Evolutionary conservation across 2,113 vertebrate species (phyloP), one percentile per base, ranked within the genome.

Genomic region (Calidris pygmaea): DNA sequence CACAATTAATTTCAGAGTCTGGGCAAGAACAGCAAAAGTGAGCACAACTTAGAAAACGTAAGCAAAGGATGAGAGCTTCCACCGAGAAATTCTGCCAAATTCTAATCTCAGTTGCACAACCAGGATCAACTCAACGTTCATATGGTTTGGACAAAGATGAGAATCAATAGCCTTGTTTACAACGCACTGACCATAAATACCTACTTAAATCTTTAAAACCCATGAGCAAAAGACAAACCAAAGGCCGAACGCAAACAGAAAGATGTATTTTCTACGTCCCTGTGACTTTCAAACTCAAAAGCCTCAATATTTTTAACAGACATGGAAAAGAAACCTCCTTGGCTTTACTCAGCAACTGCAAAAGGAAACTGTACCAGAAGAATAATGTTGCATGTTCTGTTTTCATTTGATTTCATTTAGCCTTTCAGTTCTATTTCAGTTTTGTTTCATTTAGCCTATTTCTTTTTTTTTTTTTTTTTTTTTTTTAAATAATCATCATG

Each of bases 371-470:
- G 74, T 87, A 95, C 70, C 70, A 91, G 62, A 91, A 92, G 77
- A 95, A 89, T 91, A 82, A 87, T 3, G 66, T 70, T 85, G 66
- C 66, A 85, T 87, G 50, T 66, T 94, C 90, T 96, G 93, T 95
- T 96, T 97, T 88, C 82, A 83, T 62, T 94, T 79, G 32, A 87
- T 94, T 94, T 91, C 93, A 45, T 89, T 94, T 94, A 87, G 94
- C 77, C 77, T 73, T 96, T 96, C 89, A 76, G 91, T 87, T 97
- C 95, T 97, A 91, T 95, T 94, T 95, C 91, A 91, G 91, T 87
- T 93, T 68, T 87, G 74, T 94, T 93, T 91, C 89, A 76, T 93
- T 96, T 96, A 91, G 77, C 52, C 70, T 81, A 16, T 91, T 93
- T 82, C 65, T 73, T 83, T 90, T 82, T n/a, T 65, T 32, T 76